Percentiles rank a stretch among this genome's conserved stretches.
These are phyloP conservation scores for Raja brachyura DNA, from an alignment of 2,113 vertebrate genomes.

Conservation along the genomic window DNA sequence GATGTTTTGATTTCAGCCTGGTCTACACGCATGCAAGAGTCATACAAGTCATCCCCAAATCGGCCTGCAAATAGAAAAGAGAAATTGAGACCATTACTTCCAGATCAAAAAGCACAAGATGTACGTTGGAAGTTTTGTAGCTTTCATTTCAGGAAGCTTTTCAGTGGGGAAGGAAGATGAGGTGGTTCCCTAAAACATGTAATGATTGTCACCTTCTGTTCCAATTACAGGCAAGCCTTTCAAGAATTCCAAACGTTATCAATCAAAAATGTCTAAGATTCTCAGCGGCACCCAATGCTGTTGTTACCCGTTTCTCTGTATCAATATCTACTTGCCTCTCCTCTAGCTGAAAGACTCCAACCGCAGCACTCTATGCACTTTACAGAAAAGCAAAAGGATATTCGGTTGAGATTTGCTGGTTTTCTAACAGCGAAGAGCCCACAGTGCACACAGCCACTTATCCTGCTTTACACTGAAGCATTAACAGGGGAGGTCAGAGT, in stretches of 20 bases:
- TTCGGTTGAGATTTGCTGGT: neutral
- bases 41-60: constrained; percentile 83
- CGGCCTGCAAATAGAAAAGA: constrained; percentile 57
- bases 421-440: neutral
- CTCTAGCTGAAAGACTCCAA: neutral
- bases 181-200: neutral
- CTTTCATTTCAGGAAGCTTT: neutral
- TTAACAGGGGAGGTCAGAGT: neutral
- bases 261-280: neutral
- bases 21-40: constrained; percentile 93
- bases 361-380: neutral
- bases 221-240: neutral
- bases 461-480: neutral
- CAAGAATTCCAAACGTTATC: neutral
- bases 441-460: neutral
- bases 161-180: neutral
- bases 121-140: neutral
- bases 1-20: constrained; percentile 75
- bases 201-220: neutral
- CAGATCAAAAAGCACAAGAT: neutral
- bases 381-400: neutral
- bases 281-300: neutral
- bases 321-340: neutral
- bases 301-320: neutral
- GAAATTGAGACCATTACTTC: neutral